Percentiles rank a stretch among this genome's conserved stretches.
These are phyloP conservation scores for Drosophila pseudotalamancana DNA, from an alignment of 2,888 invertebrate genomes.

Conservation along the genomic window DNA sequence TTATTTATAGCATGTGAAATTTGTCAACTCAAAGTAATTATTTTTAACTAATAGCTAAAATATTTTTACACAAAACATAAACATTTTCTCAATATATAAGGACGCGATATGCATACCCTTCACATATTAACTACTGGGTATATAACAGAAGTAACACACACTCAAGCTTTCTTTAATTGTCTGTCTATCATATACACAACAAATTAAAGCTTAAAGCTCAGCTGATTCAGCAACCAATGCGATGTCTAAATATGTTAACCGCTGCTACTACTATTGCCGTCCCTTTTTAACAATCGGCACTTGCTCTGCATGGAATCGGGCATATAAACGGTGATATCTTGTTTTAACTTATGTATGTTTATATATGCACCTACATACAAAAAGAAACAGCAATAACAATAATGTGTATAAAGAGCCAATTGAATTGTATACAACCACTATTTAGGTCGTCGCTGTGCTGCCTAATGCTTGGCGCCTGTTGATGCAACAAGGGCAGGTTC, in stretches of 20 bases:
- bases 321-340: constrained; percentile 20
- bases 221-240: constrained; percentile 49
- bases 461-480: constrained; percentile 72
- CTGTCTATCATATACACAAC: constrained; percentile 2
- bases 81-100: no score
- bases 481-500: constrained; percentile 84
- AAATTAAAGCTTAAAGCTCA: constrained; percentile 43
- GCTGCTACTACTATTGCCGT: constrained; percentile 9
- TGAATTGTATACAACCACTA: constrained; percentile 28
- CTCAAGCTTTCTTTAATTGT: constrained; percentile 5
- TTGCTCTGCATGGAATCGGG: constrained; percentile 26
- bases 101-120: not conserved
- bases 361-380: not conserved
- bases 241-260: constrained; percentile 1
- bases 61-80: no score
- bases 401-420: not conserved
- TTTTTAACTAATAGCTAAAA: not conserved
- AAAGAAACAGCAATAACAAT: not conserved
- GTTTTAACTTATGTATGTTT: constrained; percentile 10
- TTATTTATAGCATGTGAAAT: no score
- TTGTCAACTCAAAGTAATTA: no score
- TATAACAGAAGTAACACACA: not conserved
- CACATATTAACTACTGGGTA: not conserved
- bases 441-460: constrained; percentile 68
- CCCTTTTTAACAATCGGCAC: constrained; percentile 16